phyloP scores from a whole-genome alignment of 2,888 invertebrate species.

The Phymatocera aterrima region DNA sequence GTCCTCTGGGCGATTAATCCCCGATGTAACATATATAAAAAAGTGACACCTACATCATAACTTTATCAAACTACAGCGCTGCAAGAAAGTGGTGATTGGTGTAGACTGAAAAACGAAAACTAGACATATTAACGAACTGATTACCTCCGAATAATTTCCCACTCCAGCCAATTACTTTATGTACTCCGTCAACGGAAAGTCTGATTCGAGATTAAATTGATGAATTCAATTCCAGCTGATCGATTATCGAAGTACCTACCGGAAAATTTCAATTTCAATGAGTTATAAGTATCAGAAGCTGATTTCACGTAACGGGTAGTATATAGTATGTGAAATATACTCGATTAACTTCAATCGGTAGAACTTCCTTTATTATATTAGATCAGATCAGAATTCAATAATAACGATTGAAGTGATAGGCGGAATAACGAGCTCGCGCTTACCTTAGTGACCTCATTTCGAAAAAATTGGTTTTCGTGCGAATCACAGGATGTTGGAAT shows the following conservation, averaged over 20 bases:
- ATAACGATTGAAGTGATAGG: not conserved
- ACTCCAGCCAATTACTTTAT: not conserved
- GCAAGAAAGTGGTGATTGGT: not conserved
- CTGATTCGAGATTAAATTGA: not conserved
- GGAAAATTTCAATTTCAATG: not conserved
- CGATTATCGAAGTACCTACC: not conserved
- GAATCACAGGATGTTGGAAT: too few relatives aligned
- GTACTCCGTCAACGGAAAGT: not conserved
- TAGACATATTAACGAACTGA: not conserved
- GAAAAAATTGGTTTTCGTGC: too few relatives aligned
- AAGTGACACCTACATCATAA: slow-evolving; percentile 2
- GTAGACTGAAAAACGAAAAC: not conserved
- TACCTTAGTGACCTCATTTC: not conserved
- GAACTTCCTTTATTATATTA: not conserved
- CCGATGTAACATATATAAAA: not conserved
- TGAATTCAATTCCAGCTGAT: not conserved
- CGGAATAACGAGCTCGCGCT: too few relatives aligned
- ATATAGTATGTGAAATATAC: not conserved
- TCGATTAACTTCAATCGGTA: not conserved
- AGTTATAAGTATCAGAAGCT: not conserved
- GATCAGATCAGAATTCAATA: not conserved
- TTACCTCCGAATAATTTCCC: not conserved
- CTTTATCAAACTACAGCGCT: not conserved
- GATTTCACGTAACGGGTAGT: not conserved
- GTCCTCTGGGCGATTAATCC: slow-evolving; percentile 21